Conservation (phyloP, 2,888 invertebrate genomes). For the Pristionchus mayeri region DNA sequence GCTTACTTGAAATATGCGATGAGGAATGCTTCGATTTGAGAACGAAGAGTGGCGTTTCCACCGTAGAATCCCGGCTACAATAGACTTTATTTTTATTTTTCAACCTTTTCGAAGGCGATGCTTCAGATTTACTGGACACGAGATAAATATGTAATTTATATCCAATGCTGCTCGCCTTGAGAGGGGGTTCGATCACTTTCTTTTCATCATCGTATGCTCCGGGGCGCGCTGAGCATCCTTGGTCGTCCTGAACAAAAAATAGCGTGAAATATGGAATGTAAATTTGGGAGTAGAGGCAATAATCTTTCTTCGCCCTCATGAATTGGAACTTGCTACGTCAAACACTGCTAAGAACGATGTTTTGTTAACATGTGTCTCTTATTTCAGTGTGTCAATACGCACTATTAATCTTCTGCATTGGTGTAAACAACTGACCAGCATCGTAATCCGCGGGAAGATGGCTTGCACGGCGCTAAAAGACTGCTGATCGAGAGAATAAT, state of each 20-base stretch:
- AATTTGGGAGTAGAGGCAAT: no score
- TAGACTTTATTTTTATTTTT: no score
- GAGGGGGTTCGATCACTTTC: not conserved
- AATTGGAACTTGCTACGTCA: no score
- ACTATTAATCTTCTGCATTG: no score
- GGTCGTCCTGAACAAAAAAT: slow-evolving; percentile 15
- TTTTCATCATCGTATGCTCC: slow-evolving; percentile 2
- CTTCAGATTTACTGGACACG: no score
- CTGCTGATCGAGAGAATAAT: no score
- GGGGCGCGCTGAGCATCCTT: not conserved
- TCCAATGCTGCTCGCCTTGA: not conserved
- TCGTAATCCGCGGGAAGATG: slow-evolving; percentile 48
- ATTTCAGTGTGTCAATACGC: no score
- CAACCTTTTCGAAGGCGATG: no score
- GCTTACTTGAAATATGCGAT: slow-evolving; percentile 63
- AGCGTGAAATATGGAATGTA: not conserved
- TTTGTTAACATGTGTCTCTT: no score
- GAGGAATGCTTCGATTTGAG: slow-evolving; percentile 67
- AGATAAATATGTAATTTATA: not conserved
- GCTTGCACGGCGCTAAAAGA: slow-evolving; percentile 50
- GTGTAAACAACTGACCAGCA: slow-evolving; percentile 3
- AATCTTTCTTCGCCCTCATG: no score
- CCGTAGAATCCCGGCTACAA: slow-evolving; percentile 68
- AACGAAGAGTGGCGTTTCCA: slow-evolving; percentile 56
- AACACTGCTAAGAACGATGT: no score